Evolutionary conservation across 1,140 invertebrate genomes (phyloP).

Genomic region (Papilio dardanus): DNA sequence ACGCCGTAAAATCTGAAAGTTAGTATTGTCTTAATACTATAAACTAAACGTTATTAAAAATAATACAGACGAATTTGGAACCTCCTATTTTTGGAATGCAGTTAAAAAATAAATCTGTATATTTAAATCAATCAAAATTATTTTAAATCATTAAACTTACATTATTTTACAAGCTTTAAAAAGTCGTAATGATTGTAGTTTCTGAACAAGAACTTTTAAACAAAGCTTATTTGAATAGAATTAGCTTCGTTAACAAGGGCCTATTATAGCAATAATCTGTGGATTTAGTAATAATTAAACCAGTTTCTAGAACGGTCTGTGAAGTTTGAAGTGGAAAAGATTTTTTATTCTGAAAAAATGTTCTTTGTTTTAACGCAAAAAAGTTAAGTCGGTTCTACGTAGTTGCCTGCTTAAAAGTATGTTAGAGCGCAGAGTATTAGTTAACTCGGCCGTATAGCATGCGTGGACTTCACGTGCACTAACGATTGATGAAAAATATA

Average conservation of each 20-base stretch:
- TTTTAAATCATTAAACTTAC: no score
- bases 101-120: background rate
- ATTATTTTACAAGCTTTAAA: background rate
- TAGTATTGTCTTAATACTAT: background rate
- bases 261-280: background rate
- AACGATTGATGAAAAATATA: no score
- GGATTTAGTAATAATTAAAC: background rate
- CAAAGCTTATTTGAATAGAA: background rate
- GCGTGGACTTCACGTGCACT: no score
- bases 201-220: background rate
- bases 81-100: no score
- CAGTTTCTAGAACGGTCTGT: background rate
- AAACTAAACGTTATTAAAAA: background rate
- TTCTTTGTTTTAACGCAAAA: background rate
- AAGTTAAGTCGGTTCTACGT: slow-evolving; percentile 56
- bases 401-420: slow-evolving; percentile 69
- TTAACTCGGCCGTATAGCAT: no score
- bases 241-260: background rate
- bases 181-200: background rate
- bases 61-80: no score
- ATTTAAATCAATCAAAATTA: background rate
- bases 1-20: slow-evolving; percentile 19
- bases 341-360: background rate
- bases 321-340: background rate
- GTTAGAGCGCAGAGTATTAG: no score